These are phyloP conservation scores for Lamprotornis superbus DNA, from an alignment of 2,113 vertebrate species.

Conservation along the genomic window DNA sequence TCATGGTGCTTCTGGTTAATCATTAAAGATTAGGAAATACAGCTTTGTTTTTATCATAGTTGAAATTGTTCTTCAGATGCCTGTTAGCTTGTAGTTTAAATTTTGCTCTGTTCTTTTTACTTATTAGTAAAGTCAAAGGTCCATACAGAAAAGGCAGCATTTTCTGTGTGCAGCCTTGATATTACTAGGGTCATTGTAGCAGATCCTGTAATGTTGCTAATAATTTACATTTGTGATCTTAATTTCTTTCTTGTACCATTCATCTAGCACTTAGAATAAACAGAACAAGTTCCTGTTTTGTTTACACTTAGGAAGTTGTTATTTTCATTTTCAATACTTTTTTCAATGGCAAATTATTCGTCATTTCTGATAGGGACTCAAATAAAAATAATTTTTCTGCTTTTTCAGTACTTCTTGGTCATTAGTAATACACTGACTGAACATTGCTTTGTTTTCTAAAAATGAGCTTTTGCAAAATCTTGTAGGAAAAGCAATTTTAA, in stretches of 20 bases:
- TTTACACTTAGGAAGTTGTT: background rate
- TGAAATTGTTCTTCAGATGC: background rate
- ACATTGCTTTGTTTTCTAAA: background rate
- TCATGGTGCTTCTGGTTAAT: constrained; percentile 1
- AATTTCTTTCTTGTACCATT: background rate
- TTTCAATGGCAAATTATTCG: background rate
- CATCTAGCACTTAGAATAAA: background rate
- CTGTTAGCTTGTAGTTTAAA: background rate
- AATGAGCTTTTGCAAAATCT: background rate
- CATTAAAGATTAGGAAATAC: constrained; percentile 11
- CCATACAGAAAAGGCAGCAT: background rate
- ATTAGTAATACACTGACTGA: background rate
- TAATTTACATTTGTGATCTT: background rate
- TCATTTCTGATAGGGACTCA: background rate
- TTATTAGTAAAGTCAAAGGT: background rate
- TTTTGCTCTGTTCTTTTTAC: background rate
- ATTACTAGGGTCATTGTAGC: background rate
- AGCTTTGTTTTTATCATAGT: background rate
- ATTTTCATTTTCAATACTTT: background rate
- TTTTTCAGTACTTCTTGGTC: background rate
- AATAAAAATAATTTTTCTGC: background rate
- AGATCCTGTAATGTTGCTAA: background rate
- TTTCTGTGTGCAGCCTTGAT: background rate
- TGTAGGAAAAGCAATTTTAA: background rate
- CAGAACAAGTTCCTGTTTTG: background rate